These are phyloP conservation scores for Odontocerum albicorne DNA, from an alignment of 2,888 invertebrate species.

Conservation along the genomic window DNA sequence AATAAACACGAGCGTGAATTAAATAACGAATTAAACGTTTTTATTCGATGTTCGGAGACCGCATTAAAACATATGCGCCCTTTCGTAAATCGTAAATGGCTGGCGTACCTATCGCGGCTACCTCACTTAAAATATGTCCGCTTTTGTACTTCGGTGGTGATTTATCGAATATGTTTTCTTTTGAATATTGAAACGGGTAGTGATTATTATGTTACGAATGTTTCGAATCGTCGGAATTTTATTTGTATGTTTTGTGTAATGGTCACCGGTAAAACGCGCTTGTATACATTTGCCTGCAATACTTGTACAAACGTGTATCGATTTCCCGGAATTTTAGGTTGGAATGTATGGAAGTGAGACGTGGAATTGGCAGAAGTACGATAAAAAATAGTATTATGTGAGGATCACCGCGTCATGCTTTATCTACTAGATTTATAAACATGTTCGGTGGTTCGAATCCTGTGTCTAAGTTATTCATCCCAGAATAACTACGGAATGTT, in stretches of 20 bases:
- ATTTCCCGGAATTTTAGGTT: slow-evolving; percentile 15
- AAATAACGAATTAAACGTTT: not conserved
- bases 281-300: slow-evolving; percentile 9
- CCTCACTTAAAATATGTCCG: slow-evolving; percentile 32
- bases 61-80: slow-evolving; percentile 31
- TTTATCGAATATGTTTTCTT: slow-evolving; percentile 24
- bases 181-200: not conserved
- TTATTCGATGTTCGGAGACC: slow-evolving; percentile 6
- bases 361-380: too few relatives aligned
- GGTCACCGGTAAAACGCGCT: not conserved
- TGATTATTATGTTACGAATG: not conserved
- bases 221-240: not conserved
- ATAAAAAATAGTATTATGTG: too few relatives aligned
- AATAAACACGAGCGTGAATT: slow-evolving; percentile 10
- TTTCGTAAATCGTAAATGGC: slow-evolving; percentile 29
- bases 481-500: too few relatives aligned
- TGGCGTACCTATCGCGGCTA: slow-evolving; percentile 27
- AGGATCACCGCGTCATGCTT: too few relatives aligned
- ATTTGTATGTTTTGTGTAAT: not conserved
- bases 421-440: too few relatives aligned
- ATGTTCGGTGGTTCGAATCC: too few relatives aligned
- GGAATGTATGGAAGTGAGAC: slow-evolving; percentile 7
- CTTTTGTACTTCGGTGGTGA: slow-evolving; percentile 25
- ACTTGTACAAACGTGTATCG: slow-evolving; percentile 20
- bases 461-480: too few relatives aligned